Base-by-base conservation (phyloP, 1,140 invertebrate species). In the Teleogryllus occipitalis region DNA sequence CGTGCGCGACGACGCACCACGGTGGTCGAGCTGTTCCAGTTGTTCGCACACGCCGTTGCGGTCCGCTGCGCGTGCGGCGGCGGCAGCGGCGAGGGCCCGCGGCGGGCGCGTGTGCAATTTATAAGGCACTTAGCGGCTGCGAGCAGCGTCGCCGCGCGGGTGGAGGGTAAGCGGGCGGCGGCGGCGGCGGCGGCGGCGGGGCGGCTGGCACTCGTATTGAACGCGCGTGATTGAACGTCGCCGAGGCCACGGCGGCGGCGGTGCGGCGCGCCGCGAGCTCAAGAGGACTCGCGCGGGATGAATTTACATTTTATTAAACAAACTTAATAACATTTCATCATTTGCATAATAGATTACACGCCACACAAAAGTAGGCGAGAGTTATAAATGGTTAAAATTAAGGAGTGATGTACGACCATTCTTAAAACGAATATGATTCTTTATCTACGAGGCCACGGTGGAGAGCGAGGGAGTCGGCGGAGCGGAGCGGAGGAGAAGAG, bases 281-380 rank as follows among this genome's bases (percentile, higher is more conserved):
- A 65, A 65, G 54, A 65, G 10, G 54, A 65, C 54, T 18, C 54
- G 18, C 54, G 54, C 54, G 2, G 18, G 10, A 65, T 65, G 54
- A 65, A 65, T 65, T 65, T 65, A 65, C 54, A 65, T 65, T 65
- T 65, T 65, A 65, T 65, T 65, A 65, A 65, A 65, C 54, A 65
- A 65, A 65, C 54, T 65, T 65, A 65, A 65, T 65, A 65, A 65
- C 54, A 65, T 65, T 65, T 65, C 54, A 18, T 65, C 54, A 65
- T 65, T 65, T 65, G 54, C 54, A 65, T 65, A 65, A 65, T 65
- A 65, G 54, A 65, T 65, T 65, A 65, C 54, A 65, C 18, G 54
- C 54, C 54, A 65, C 54, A 65, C 54, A 65, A 65, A 65, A 65
- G 54, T 65, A 65, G 54, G 54, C 54, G 54, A 65, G 54, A 65